A percentile compares a stretch with the other conserved stretches of the same genome.
phyloP scores from a whole-genome alignment of 2,113 vertebrate species.

The western clawed frog (Xenopus tropicalis) region UCB_Xtro_10.0 CM004445.2:60142501-60143000 shows the following conservation, averaged over 20 bases:
- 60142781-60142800: constrained; percentile 3
- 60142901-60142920: constrained; percentile 41
- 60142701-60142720: background rate
- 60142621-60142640: too few species aligned
- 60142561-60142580: too few species aligned
- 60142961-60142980: constrained; percentile 35
- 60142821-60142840: constrained; percentile 7
- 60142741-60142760: background rate
- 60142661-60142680: too few species aligned
- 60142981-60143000: constrained; percentile 32
- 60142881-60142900: constrained; percentile 41
- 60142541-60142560: too few species aligned
- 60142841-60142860: constrained; percentile 28
- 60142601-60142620: too few species aligned
- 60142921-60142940: constrained; percentile 41
- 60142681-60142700: too few species aligned
- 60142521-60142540: too few species aligned
- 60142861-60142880: constrained; percentile 22
- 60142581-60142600: too few species aligned
- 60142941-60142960: constrained; percentile 27
- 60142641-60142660: too few species aligned
- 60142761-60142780: background rate
- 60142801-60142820: background rate
- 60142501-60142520: too few species aligned
- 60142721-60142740: background rate